Base-by-base conservation (phyloP, 1,140 invertebrate genomes). In the Pogonognathellus flavescens region DNA sequence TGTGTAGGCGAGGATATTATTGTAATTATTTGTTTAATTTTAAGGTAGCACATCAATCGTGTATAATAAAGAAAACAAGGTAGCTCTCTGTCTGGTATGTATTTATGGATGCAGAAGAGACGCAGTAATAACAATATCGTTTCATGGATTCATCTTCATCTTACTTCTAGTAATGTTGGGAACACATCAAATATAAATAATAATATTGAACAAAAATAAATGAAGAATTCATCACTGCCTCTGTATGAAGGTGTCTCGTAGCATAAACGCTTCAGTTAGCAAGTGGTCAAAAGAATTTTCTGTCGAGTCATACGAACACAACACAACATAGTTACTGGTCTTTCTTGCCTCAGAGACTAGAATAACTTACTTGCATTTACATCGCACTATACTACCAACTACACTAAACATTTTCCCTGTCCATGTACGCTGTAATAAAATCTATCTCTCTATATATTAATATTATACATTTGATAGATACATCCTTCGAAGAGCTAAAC, bases 251-350 rank as follows among this genome's bases (percentile, higher is more conserved):
- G 55, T 52, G 81, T 55, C 20, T 18, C 60, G 3, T 55, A n/a
- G 25, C 22, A 83, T 83, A 83, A 83, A 83, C 81, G 81, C 81
- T 83, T 83, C 81, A 83, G 81, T 83, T 83, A 83, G 57, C 81
- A 83, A 83, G 57, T 83, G 55, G 41, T 83, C 81, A 83, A 83
- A 59, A 62, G 81, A 59, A 83, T 83, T 83, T 76, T 76, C 52
- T 82, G 81, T 50, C 57, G 55, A 83, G 81, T 83, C 81, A 83
- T 60, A 82, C 55, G 50, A 22, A 76, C 31, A 41, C 31, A 41
- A 41, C 31, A 41, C 31, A 41, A 41, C 31, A 41, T 41, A 41
- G 31, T 41, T 41, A 41, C 31, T 41, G 31, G 31, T 6, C 31
- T 41, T 41, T 41, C 31, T 41, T 41, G 31, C 31, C 31, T 41